Conservation (phyloP, 2,797 vertebrate genomes). For the Natrix natrix region DNA sequence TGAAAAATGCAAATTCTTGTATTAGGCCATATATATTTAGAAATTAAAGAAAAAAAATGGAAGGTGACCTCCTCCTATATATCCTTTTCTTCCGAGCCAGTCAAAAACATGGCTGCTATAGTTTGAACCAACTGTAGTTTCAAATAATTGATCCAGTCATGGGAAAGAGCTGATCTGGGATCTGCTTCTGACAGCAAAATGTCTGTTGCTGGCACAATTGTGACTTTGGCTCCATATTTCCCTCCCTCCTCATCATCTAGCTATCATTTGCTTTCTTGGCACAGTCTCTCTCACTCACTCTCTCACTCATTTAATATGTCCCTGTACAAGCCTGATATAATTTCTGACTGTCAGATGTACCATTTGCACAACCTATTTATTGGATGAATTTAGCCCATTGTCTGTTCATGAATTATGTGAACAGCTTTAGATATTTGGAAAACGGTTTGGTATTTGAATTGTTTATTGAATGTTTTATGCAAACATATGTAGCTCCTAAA, state of each 20-base stretch:
- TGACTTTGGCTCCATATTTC: not conserved
- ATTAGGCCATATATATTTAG: not conserved
- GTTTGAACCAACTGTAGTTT: not conserved
- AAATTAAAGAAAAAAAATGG: not conserved
- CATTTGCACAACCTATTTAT: constrained; percentile 10
- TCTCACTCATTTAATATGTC: not conserved
- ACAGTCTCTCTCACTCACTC: not conserved
- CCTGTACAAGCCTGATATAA: not conserved
- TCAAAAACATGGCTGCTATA: not conserved
- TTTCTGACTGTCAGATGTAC: not conserved
- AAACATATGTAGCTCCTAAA: constrained; percentile 30
- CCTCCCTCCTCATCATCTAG: not conserved
- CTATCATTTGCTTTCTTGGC: not conserved
- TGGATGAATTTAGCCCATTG: constrained; percentile 22
- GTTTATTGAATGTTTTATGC: constrained; percentile 33
- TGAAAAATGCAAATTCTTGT: not conserved
- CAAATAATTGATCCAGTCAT: not conserved
- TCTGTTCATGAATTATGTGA: constrained; percentile 27
- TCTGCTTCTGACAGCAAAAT: not conserved
- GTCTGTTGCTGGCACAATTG: not conserved
- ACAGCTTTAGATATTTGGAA: constrained; percentile 34
- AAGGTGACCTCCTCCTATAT: not conserved
- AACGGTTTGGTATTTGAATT: constrained; percentile 34
- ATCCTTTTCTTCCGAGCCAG: not conserved
- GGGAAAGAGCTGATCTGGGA: not conserved